phyloP scores from a whole-genome alignment of 1,140 invertebrate genomes.

The Zaprionus africanus region DNA sequence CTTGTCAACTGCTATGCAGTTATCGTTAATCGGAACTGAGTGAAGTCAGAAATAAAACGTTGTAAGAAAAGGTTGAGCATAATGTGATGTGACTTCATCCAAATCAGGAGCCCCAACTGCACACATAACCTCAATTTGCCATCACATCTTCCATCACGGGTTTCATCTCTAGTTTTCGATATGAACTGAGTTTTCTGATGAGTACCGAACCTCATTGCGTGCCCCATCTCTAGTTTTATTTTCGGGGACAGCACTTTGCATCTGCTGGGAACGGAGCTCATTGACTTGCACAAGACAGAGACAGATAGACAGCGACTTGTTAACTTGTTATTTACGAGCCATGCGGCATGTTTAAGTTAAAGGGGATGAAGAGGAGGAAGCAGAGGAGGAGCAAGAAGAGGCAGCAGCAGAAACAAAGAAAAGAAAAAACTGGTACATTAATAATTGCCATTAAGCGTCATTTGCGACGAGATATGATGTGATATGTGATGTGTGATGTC shows the following conservation, averaged over 20 bases:
- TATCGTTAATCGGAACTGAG: neutral
- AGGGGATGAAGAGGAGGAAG: neutral
- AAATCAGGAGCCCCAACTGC: too few relatives aligned
- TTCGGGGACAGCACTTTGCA: neutral
- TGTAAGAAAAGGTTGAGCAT: too few relatives aligned
- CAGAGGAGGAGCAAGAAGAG: neutral
- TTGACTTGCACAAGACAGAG: slow-evolving; percentile 38
- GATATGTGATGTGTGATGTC: slow-evolving; percentile 15
- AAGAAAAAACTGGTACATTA: slow-evolving; percentile 69
- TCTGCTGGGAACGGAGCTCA: slow-evolving; percentile 1
- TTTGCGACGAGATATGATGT: slow-evolving; percentile 21
- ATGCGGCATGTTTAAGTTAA: neutral
- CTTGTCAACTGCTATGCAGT: neutral
- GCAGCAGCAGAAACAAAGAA: slow-evolving; percentile 30
- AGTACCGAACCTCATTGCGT: neutral
- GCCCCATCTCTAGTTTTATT: neutral
- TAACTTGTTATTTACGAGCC: slow-evolving; percentile 41
- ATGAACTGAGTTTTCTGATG: neutral
- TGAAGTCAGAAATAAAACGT: neutral
- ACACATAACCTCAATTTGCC: too few relatives aligned
- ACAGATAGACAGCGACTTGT: slow-evolving; percentile 16
- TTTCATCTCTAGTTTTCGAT: neutral
- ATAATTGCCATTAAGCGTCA: slow-evolving; percentile 70
- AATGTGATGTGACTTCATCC: too few relatives aligned
- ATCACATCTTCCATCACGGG: neutral